Conservation (phyloP, 2,888 invertebrate species). For the Drosophila niveifrons region DNA sequence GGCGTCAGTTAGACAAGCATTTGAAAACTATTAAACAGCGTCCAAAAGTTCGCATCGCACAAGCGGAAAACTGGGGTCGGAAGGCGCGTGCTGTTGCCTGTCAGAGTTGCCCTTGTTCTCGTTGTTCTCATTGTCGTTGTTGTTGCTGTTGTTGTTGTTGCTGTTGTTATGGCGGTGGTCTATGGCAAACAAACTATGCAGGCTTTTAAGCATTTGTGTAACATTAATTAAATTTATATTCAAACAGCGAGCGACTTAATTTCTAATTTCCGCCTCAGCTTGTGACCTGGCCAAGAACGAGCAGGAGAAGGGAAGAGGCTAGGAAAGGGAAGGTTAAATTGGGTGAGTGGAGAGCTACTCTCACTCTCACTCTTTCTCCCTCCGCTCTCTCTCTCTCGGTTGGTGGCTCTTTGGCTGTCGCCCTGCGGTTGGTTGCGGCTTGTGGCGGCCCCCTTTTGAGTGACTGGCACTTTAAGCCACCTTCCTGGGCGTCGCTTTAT, state of each 20-base stretch:
- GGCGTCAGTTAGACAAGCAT: constrained; percentile 78
- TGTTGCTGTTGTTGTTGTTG: constrained; percentile 29
- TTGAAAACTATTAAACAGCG: constrained; percentile 80
- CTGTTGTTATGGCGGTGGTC: constrained; percentile 57
- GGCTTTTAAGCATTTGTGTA: constrained; percentile 81
- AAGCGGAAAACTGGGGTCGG: constrained; percentile 65
- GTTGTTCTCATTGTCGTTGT: constrained; percentile 19
- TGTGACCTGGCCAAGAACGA: constrained; percentile 37
- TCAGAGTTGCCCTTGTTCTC: constrained; percentile 59
- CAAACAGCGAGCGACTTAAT: constrained; percentile 81
- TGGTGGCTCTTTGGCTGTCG: constrained; percentile 12
- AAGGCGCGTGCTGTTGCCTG: constrained; percentile 79
- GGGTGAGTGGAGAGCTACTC: constrained; percentile 37
- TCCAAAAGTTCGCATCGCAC: constrained; percentile 72
- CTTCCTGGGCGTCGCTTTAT: constrained; percentile 79
- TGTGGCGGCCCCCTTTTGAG: constrained; percentile 51
- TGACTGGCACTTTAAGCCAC: constrained; percentile 78
- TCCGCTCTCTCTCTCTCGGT: background rate
- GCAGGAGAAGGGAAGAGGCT: constrained; percentile 2
- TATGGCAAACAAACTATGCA: constrained; percentile 74
- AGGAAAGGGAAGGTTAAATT: constrained; percentile 35
- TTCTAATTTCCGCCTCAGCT: constrained; percentile 77
- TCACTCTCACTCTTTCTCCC: too few relatives aligned
- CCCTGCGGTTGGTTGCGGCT: constrained; percentile 53
- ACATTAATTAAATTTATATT: constrained; percentile 82